Base-by-base conservation (phyloP, 2,797 vertebrate genomes). In the Pseudomugil gertrudae region DNA sequence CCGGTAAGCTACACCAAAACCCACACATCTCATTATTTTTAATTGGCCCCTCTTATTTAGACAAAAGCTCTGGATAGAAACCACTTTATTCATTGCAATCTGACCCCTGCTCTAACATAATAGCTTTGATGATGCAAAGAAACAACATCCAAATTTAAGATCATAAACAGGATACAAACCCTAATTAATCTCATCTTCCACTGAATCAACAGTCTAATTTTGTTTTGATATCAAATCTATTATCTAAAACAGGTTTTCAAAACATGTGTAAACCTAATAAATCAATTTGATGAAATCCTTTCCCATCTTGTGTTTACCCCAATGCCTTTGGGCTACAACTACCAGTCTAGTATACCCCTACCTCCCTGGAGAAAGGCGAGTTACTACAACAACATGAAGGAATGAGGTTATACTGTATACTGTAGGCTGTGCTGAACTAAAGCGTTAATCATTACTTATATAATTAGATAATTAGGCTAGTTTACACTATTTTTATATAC, bases 21-120 rank as follows among this genome's bases (percentile, higher is more conserved):
- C 67, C 33, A 78, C 66, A 1, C 62, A 57, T 29, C 66, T 73
- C 47, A 77, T 69, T 82, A 79, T 69, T 67, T 69, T 72, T 79
- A 77, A 79, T 73, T 75, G 64, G 29, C 33, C 9, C 19, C 45
- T 62, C 58, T 58, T 72, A 67, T 70, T 58, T 56, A 50, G 32
- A 69, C 52, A 79, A 72, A 71, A 68, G 50, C 30, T 57, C 58
- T 48, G 17, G 54, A 54, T 60, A 43, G 53, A 47, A 72, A 30
- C n/a, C 33, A 60, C 58, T 63, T 77, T 40, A 72, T 66, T 55
- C 35, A 69, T 66, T 76, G 66, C 51, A 72, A 2, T 53, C 40
- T 23, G 56, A 70, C n/a, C 52, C 60, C 63, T 54, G 30, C 40
- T 72, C 30, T 50, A 58, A 38, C 29, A 61, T 19, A 26, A 23